Percentiles rank a stretch among this genome's conserved stretches.
Conservation (phyloP, 1,140 invertebrate species). For the Steinernema khuongi region DNA sequence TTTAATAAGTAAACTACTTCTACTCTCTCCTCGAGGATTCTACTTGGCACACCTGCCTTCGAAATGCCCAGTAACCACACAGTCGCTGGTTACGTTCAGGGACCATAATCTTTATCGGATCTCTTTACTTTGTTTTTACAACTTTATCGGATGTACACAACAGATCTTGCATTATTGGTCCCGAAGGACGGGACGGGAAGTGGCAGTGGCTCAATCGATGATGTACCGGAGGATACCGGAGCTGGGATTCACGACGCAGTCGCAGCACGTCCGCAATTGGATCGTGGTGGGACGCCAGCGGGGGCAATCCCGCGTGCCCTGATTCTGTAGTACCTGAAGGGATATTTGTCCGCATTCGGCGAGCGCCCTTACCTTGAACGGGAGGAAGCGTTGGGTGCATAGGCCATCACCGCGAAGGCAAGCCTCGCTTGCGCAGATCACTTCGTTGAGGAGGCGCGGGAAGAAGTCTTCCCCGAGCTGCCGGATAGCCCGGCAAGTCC, state of each 20-base stretch:
- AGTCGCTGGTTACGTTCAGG: too few relatives aligned
- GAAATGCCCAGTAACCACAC: too few relatives aligned
- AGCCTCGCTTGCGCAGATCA: constrained; percentile 33
- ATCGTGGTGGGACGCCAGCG: constrained; percentile 29
- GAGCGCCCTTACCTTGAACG: constrained; percentile 29
- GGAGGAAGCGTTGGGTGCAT: constrained; percentile 35
- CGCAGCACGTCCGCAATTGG: constrained; percentile 40
- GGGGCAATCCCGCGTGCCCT: constrained; percentile 29
- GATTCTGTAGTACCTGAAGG: constrained; percentile 31
- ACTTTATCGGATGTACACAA: neutral
- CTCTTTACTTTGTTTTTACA: too few relatives aligned
- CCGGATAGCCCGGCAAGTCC: constrained; percentile 34
- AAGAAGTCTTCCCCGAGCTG: constrained; percentile 32
- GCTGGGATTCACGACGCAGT: constrained; percentile 34
- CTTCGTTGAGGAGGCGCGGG: constrained; percentile 37
- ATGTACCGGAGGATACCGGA: constrained; percentile 19
- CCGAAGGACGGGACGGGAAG: too few relatives aligned
- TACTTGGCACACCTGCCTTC: too few relatives aligned
- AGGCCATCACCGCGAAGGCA: constrained; percentile 36
- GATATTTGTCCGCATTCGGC: neutral
- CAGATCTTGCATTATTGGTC: neutral
- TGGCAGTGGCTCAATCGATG: neutral
- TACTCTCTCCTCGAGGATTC: too few relatives aligned
- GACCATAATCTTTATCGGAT: too few relatives aligned
- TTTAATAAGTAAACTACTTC: too few relatives aligned